These are phyloP conservation scores for Oedothorax gibbosus DNA, from an alignment of 1,140 invertebrate genomes.

Conservation along the genomic window DNA sequence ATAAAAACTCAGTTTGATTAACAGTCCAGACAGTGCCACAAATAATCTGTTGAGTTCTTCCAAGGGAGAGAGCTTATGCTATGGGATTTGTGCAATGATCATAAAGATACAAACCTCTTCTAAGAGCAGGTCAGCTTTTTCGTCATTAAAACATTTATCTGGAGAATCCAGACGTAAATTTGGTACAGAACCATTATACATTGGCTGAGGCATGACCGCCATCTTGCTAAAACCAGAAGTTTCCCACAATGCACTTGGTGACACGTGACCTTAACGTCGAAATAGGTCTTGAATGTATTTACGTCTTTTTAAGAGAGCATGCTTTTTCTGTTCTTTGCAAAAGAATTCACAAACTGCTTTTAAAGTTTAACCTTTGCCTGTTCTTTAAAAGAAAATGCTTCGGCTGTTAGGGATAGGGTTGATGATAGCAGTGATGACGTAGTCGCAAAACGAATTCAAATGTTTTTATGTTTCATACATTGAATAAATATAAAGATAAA, in stretches of 20 bases:
- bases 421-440: no score
- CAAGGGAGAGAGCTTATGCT: not conserved
- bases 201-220: constrained; percentile 66
- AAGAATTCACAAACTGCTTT: no score
- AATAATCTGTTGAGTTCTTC: no score
- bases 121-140: constrained; percentile 64
- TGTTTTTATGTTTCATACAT: no score
- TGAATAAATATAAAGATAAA: no score
- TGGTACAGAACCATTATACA: constrained; percentile 67
- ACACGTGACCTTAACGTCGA: constrained; percentile 56
- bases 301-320: no score
- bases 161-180: constrained; percentile 65
- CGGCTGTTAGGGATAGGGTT: no score
- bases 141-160: constrained; percentile 63
- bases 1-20: not conserved
- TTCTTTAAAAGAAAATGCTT: no score
- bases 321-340: no score
- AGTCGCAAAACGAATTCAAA: no score
- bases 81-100: not conserved
- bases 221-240: constrained; percentile 64
- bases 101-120: constrained; percentile 65
- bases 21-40: no score
- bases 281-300: not conserved
- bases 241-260: constrained; percentile 54
- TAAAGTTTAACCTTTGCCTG: no score